Evolutionary conservation across 2,797 vertebrate species (phyloP).

Genomic region (Peromyscus attwateri): DNA sequence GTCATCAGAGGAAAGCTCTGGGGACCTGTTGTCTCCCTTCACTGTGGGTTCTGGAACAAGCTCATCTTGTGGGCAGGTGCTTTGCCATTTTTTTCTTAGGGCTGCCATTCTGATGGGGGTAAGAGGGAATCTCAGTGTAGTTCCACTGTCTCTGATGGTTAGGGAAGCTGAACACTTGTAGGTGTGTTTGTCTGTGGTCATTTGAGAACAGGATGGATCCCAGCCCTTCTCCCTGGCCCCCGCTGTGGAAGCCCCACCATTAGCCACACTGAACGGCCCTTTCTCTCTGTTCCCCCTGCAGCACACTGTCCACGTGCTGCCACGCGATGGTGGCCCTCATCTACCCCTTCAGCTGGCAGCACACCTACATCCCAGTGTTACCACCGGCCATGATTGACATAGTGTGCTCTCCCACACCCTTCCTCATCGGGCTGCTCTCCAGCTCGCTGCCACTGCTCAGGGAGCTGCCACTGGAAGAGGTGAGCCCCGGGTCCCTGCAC

Average conservation of each 20-base stretch:
- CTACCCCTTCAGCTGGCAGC: conserved; percentile 99
- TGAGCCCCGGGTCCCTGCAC: conserved; percentile 70
- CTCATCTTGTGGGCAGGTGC: not conserved
- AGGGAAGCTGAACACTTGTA: not conserved
- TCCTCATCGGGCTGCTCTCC: conserved; percentile 97
- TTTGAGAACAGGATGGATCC: not conserved
- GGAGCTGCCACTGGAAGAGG: conserved; percentile 98
- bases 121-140: not conserved
- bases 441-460: conserved; percentile 95
- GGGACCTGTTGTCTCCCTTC: not conserved
- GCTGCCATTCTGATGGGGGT: not conserved
- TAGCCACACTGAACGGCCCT: not conserved
- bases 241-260: not conserved
- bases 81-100: not conserved
- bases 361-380: conserved; percentile 98
- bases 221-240: not conserved
- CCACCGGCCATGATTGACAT: conserved; percentile 98
- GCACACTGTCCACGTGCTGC: conserved; percentile 98
- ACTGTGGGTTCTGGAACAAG: not conserved
- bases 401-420: conserved; percentile 97
- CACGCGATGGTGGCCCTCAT: conserved; percentile 96
- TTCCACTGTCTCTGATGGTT: not conserved
- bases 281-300: conserved; percentile 76
- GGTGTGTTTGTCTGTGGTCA: not conserved
- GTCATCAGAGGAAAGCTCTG: not conserved